Percentiles rank a stretch among this genome's conserved stretches.
Evolutionary conservation across 92 coral and sea anemone genomes (phyloP).

Genomic region (Actinostola sp.): DNA sequence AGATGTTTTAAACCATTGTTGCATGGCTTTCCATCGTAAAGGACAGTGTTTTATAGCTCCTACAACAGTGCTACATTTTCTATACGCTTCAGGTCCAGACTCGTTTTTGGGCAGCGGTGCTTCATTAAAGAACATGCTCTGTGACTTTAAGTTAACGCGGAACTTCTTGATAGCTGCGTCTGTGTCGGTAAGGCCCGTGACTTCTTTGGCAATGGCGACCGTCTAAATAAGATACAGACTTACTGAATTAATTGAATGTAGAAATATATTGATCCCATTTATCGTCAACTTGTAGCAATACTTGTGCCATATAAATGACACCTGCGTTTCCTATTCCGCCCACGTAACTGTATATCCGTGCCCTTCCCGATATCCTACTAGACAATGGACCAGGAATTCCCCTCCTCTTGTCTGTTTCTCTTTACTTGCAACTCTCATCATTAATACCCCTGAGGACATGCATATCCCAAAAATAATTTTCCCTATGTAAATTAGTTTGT

Average conservation of each 20-base stretch:
- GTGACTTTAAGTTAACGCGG: conserved; percentile 62
- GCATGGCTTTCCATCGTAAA: conserved; percentile 85
- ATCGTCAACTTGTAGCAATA: too few species aligned
- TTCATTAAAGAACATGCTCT: conserved; percentile 79
- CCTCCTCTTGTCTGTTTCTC: too few species aligned
- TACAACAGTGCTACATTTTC: conserved; percentile 49
- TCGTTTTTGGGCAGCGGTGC: conserved; percentile 82
- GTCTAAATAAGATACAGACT: conserved; percentile 33
- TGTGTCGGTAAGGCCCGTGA: conserved; percentile 63
- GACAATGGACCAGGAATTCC: too few species aligned
- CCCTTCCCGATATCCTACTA: too few species aligned
- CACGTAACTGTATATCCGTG: too few species aligned
- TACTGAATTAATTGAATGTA: not conserved
- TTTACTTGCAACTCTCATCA: too few species aligned
- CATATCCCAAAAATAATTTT: too few species aligned
- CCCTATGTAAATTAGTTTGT: too few species aligned
- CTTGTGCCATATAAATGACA: too few species aligned
- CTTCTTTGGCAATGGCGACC: conserved; percentile 64
- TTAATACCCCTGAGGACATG: too few species aligned
- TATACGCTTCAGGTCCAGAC: conserved; percentile 55
- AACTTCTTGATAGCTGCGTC: conserved; percentile 63
- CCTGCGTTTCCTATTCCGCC: too few species aligned
- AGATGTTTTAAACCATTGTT: conserved; percentile 80
- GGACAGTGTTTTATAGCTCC: conserved; percentile 81
- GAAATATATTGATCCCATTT: too few species aligned